phyloP scores from a whole-genome alignment of 2,888 invertebrate genomes.

The Portevinia maculata region DNA sequence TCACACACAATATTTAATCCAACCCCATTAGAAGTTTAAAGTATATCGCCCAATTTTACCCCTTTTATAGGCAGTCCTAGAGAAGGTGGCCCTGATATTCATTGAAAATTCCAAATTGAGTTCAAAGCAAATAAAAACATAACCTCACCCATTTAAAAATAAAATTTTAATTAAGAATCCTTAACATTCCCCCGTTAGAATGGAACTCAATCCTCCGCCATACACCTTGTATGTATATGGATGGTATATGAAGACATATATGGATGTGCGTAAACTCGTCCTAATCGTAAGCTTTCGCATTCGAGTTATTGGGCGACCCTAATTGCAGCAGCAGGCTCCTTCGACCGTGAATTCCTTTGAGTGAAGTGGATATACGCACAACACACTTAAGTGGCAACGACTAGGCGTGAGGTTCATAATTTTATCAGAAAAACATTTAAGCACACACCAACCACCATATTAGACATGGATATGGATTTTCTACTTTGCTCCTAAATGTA shows the following conservation, averaged over 20 bases:
- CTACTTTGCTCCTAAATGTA: slow-evolving; percentile 14
- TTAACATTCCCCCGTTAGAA: slow-evolving; percentile 41
- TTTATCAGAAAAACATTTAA: slow-evolving; percentile 56
- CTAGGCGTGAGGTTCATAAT: slow-evolving; percentile 46
- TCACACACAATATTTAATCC: slow-evolving; percentile 37
- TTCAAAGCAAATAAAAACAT: slow-evolving; percentile 56
- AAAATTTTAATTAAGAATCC: slow-evolving; percentile 68
- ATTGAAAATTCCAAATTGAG: slow-evolving; percentile 62
- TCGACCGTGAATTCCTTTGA: slow-evolving; percentile 61
- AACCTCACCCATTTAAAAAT: slow-evolving; percentile 55
- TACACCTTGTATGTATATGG: not conserved
- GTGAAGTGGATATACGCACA: not conserved
- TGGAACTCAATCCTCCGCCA: slow-evolving; percentile 23
- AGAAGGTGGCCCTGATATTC: not conserved
- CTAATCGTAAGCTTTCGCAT: not conserved
- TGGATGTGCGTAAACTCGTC: not conserved
- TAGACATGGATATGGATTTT: slow-evolving; percentile 43
- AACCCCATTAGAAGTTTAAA: slow-evolving; percentile 25
- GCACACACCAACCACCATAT: slow-evolving; percentile 26
- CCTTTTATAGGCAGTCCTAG: not conserved
- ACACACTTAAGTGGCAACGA: slow-evolving; percentile 18
- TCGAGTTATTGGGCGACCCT: slow-evolving; percentile 26
- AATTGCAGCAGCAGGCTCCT: slow-evolving; percentile 44
- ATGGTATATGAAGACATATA: not conserved
- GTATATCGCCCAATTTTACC: slow-evolving; percentile 14